Percentiles rank a stretch among this genome's conserved stretches.
These are phyloP conservation scores for Nycticebus coucang DNA, from an alignment of 2,113 vertebrate species.

Conservation along the genomic window DNA sequence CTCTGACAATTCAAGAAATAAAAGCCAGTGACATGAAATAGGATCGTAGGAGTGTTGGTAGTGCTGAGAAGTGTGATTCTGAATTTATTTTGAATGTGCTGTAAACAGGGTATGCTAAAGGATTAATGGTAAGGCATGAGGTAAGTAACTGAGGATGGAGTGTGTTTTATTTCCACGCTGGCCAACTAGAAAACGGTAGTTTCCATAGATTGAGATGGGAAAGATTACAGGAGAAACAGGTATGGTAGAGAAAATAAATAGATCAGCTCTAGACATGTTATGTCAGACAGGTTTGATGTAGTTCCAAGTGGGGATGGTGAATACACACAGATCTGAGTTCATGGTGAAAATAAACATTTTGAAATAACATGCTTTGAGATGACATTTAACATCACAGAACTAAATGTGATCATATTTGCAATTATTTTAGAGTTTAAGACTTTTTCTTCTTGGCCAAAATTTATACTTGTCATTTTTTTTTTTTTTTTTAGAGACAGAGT, in stretches of 20 bases:
- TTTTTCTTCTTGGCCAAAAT: not conserved
- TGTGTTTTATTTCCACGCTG: not conserved
- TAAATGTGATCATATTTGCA: not conserved
- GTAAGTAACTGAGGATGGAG: not conserved
- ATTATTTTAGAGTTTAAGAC: not conserved
- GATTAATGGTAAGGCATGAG: not conserved
- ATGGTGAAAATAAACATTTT: not conserved
- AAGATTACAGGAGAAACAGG: not conserved
- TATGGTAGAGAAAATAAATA: not conserved
- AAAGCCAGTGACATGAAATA: not conserved
- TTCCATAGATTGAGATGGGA: not conserved
- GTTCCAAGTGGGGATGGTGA: not conserved
- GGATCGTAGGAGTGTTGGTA: not conserved
- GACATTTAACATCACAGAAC: not conserved
- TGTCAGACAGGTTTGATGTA: not conserved
- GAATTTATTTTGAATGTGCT: not conserved
- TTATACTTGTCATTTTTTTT: not conserved
- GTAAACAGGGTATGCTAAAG: not conserved
- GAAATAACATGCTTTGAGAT: not conserved
- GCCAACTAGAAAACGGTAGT: not conserved
- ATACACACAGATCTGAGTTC: not conserved
- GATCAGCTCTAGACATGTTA: not conserved
- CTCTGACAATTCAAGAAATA: not conserved
- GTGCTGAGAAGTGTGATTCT: not conserved
- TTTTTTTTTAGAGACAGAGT: too few relatives aligned